These are phyloP conservation scores for Catalaphyllia jardinei DNA, from an alignment of 64 coral and sea anemone species.

Conservation along the genomic window DNA sequence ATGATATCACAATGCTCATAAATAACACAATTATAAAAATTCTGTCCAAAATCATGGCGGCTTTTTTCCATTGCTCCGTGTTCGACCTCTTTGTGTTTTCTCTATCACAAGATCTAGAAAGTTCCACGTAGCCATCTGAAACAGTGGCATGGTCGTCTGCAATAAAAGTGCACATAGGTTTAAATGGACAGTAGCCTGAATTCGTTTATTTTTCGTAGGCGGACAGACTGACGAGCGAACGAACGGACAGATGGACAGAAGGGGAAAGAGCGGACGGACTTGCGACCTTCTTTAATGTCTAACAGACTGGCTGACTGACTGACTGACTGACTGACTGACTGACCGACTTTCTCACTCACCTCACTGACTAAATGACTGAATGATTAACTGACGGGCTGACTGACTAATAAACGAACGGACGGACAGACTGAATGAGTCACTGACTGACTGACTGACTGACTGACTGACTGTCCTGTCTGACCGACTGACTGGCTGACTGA, in stretches of 20 bases:
- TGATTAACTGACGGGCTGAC: conserved; percentile 8
- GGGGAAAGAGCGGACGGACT: not conserved
- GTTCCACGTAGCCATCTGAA: not conserved
- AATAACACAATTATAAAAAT: conserved; percentile 73
- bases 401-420: not conserved
- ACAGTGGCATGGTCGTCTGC: not conserved
- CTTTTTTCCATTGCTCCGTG: conserved; percentile 67
- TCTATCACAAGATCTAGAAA: conserved; percentile 24
- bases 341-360: conserved; percentile 31
- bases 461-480: conserved; percentile 10
- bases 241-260: too few relatives aligned
- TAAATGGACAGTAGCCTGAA: too few relatives aligned
- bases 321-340: conserved; percentile 24
- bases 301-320: conserved; percentile 26
- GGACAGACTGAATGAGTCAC: too few relatives aligned
- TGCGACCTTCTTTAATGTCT: too few relatives aligned
- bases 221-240: not conserved
- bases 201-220: too few relatives aligned
- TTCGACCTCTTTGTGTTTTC: conserved; percentile 31
- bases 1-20: conserved; percentile 56
- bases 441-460: not conserved
- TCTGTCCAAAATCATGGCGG: conserved; percentile 68
- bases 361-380: conserved; percentile 19
- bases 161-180: not conserved
- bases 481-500: not conserved